These are phyloP conservation scores for Edolisoma coerulescens DNA, from an alignment of 2,113 vertebrate species.

Conservation along the genomic window DNA sequence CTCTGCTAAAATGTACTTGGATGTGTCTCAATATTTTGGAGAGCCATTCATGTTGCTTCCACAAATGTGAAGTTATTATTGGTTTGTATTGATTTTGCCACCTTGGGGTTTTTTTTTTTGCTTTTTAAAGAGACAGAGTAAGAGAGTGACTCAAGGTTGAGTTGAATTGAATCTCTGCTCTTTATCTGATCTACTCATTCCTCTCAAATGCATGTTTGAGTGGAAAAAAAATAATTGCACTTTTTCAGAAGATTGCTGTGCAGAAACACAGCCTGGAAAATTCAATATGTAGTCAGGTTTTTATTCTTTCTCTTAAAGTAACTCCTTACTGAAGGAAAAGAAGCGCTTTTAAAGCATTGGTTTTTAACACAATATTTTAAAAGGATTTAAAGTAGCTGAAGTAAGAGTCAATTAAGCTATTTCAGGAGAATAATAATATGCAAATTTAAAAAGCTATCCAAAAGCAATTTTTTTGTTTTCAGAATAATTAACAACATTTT, in stretches of 20 bases:
- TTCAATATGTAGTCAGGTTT: conserved; percentile 74
- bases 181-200: conserved; percentile 84
- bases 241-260: conserved; percentile 76
- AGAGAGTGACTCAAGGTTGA: conserved; percentile 79
- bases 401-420: neutral
- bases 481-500: neutral
- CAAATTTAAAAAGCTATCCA: neutral
- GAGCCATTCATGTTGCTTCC: conserved; percentile 87
- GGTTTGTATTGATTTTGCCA: conserved; percentile 87
- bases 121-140: conserved; percentile 75
- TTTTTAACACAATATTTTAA: neutral
- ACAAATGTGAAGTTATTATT: conserved; percentile 90
- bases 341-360: neutral
- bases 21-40: conserved; percentile 92
- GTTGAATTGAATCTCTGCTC: conserved; percentile 79
- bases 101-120: conserved; percentile 44
- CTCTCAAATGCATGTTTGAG: conserved; percentile 81
- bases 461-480: neutral
- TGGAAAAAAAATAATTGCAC: conserved; percentile 75
- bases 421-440: neutral
- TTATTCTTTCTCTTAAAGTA: conserved; percentile 61
- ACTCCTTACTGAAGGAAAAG: conserved; percentile 21
- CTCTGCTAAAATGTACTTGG: conserved; percentile 86
- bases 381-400: conserved; percentile 54
- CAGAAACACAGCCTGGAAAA: conserved; percentile 75